phyloP scores from a whole-genome alignment of 2,888 invertebrate genomes.

The Hipparchia semele region DNA sequence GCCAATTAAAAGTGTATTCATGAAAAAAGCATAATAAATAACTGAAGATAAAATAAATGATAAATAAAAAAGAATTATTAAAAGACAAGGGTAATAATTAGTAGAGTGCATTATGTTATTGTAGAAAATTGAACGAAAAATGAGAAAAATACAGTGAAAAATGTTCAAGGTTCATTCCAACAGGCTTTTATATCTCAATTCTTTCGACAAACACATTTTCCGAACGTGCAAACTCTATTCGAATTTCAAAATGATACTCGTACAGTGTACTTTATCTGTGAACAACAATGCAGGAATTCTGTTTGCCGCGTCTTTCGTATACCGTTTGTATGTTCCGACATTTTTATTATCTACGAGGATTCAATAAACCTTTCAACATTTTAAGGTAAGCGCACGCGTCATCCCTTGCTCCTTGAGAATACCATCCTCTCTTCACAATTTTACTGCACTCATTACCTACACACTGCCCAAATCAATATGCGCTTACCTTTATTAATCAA shows the following conservation, averaged over 20 bases:
- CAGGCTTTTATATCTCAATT: conserved; percentile 12
- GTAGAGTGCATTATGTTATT: neutral
- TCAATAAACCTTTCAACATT: conserved; percentile 17
- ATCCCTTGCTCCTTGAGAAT: neutral
- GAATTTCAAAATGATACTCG: conserved; percentile 12
- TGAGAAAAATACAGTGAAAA: neutral
- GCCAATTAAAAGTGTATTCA: too few relatives aligned
- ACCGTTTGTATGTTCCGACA: conserved; percentile 16
- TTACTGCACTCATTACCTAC: too few relatives aligned
- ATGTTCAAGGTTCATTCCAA: conserved; percentile 30
- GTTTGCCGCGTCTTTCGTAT: conserved; percentile 14
- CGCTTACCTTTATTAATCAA: neutral
- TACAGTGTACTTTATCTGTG: conserved; percentile 18
- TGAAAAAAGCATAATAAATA: too few relatives aligned
- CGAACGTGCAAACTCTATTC: conserved; percentile 19
- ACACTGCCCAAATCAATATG: neutral
- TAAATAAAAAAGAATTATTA: too few relatives aligned
- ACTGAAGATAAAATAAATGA: too few relatives aligned
- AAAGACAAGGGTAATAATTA: too few relatives aligned
- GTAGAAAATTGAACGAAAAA: neutral
- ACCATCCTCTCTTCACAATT: neutral
- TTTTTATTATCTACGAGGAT: conserved; percentile 17
- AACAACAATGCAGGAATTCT: conserved; percentile 11
- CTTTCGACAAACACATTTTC: conserved; percentile 16
- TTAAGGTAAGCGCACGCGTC: conserved; percentile 18